Percentiles rank a stretch among this genome's conserved stretches.
These are phyloP conservation scores for Oceanodroma leucorhoa DNA, from an alignment of 2,797 vertebrate genomes.

Conservation along the genomic window DNA sequence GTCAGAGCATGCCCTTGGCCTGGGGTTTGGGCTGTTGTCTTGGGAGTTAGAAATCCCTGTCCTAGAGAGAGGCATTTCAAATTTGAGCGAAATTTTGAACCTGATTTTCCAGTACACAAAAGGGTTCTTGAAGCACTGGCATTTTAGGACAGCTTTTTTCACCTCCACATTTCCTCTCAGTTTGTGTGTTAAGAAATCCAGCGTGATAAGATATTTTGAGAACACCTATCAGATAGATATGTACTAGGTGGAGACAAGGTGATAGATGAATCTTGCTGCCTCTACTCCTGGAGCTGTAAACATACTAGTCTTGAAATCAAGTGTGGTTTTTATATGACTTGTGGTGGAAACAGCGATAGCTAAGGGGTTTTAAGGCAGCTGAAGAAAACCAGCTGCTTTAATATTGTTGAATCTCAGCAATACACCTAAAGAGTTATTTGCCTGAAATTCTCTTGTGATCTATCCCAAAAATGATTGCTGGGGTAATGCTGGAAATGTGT, in stretches of 20 bases:
- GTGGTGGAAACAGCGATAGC: not conserved
- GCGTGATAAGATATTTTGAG: constrained; percentile 5
- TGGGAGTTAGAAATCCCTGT: not conserved
- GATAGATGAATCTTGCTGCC: constrained; percentile 19
- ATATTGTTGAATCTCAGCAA: not conserved
- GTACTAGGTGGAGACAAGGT: constrained; percentile 23
- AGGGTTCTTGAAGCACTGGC: not conserved
- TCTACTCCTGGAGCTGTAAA: constrained; percentile 26
- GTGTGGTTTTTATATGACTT: not conserved
- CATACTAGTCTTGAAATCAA: not conserved
- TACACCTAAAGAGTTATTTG: not conserved
- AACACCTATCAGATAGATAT: constrained; percentile 16
- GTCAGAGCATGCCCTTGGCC: not conserved
- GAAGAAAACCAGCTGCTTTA: not conserved
- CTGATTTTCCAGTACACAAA: not conserved
- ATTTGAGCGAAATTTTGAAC: not conserved
- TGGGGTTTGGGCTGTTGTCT: not conserved
- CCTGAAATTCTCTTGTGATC: not conserved
- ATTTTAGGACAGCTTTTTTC: constrained; percentile 10
- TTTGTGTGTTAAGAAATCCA: constrained; percentile 11
- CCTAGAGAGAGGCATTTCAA: not conserved
- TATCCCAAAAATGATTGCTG: not conserved
- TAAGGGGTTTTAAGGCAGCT: not conserved
- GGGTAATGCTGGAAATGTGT: not conserved
- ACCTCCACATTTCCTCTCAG: not conserved